Evolutionary conservation across 1,140 invertebrate species (phyloP).

Genomic region (Antheraea pernyi): DNA sequence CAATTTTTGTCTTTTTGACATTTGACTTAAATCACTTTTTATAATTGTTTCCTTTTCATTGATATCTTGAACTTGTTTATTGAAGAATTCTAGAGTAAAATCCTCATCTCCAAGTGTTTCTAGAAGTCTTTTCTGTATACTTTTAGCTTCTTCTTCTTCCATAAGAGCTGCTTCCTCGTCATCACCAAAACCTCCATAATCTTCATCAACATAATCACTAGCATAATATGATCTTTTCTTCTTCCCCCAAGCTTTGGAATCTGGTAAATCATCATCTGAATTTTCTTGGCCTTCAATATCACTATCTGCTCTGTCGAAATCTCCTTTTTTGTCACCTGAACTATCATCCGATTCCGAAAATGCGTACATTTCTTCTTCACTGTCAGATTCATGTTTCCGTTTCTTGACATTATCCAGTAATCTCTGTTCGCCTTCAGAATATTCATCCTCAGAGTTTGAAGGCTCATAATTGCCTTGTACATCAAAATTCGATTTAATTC

Average conservation of each 20-base stretch:
- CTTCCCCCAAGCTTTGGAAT: constrained; percentile 92
- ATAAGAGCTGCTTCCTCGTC: constrained; percentile 87
- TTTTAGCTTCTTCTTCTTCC: constrained; percentile 92
- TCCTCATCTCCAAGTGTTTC: constrained; percentile 90
- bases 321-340: constrained; percentile 54
- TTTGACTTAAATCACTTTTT: constrained; percentile 86
- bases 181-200: constrained; percentile 87
- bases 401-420: constrained; percentile 82
- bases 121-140: constrained; percentile 88
- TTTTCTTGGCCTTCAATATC: constrained; percentile 86
- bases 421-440: constrained; percentile 82
- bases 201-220: constrained; percentile 93
- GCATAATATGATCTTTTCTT: constrained; percentile 89
- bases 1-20: constrained; percentile 87
- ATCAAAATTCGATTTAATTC: constrained; percentile 65
- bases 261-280: constrained; percentile 85
- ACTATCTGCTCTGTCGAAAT: constrained; percentile 81
- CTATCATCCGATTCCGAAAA: constrained; percentile 82
- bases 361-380: constrained; percentile 83
- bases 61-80: constrained; percentile 52
- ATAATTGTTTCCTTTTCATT: constrained; percentile 79
- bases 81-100: constrained; percentile 86
- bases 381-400: constrained; percentile 77
- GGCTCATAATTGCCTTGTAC: constrained; percentile 80
- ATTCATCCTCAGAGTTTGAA: constrained; percentile 86